phyloP scores from a whole-genome alignment of 2,888 invertebrate species.

The Drosophila hamatofila region DNA sequence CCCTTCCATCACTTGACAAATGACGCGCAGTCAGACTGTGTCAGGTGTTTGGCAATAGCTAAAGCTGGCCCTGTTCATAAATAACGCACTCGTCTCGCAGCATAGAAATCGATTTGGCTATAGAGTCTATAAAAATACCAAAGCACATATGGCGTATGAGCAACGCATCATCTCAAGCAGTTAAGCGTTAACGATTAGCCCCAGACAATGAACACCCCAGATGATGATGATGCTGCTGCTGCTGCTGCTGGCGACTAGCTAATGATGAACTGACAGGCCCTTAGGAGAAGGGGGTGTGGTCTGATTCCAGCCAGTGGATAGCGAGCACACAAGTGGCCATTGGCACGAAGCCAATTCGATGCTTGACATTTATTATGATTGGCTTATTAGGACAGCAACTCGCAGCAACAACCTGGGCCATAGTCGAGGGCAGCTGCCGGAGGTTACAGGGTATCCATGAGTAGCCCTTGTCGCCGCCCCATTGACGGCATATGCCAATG shows the following conservation, averaged over 20 bases:
- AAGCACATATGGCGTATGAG: constrained; percentile 60
- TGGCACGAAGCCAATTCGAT: constrained; percentile 71
- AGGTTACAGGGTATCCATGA: background rate
- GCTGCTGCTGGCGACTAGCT: constrained; percentile 25
- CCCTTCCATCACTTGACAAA: constrained; percentile 23
- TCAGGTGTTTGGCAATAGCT: constrained; percentile 61
- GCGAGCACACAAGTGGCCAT: constrained; percentile 55
- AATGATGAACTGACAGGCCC: constrained; percentile 63
- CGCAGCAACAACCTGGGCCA: constrained; percentile 23
- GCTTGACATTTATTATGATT: constrained; percentile 81
- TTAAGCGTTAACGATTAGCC: constrained; percentile 70
- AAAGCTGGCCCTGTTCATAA: constrained; percentile 39
- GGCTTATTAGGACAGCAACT: constrained; percentile 69
- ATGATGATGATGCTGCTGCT: constrained; percentile 13
- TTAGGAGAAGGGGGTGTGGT: background rate
- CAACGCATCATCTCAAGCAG: constrained; percentile 48
- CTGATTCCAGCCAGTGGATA: background rate
- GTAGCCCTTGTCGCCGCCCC: background rate
- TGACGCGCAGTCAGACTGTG: constrained; percentile 22
- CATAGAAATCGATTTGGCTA: constrained; percentile 43
- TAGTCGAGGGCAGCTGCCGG: background rate
- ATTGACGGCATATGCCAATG: constrained; percentile 43
- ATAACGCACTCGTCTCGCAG: constrained; percentile 35
- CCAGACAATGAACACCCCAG: constrained; percentile 40
- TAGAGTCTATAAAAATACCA: constrained; percentile 5